Evolutionary conservation across 2,888 invertebrate species (phyloP), one percentile per base, ranked within the genome.

Genomic region (Rhimphoctona megacephalus): DNA sequence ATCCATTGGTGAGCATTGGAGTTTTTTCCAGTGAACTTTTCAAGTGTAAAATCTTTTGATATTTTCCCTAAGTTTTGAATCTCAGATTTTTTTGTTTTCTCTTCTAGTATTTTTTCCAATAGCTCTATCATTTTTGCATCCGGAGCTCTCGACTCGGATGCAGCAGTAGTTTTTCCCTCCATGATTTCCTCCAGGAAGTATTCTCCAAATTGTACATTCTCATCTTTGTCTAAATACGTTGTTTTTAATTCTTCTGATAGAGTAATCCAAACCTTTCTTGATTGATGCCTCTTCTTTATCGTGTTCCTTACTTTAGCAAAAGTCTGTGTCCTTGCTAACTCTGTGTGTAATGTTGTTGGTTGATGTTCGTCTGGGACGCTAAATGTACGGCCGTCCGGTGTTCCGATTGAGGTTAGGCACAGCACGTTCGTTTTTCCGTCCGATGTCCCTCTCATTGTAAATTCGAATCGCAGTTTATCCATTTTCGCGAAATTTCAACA

Each of bases 1-100:
- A 90, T 88, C 89, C 89, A 90, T 80, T 89, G 89, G 49, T 17
- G 49, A 1, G 49, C 49, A 5, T 49, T 49, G 49, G 49, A 49
- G 67, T 80, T 90, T 87, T 85, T 89, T 46, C 85, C 83, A 30
- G 66, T 74, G 83, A 90, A 90, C 83, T 90, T 90, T 70, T 88
- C 88, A 74, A 90, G 88, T 67, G 84, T 83, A 85, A 90, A 89
- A 67, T 87, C 80, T 43, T 88, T 84, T 11, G 88, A 81, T 73
- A 88, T 77, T n/a, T 87, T 87, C 70, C 85, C 83, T 11, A 76
- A 57, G 64, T 36, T 64, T 66, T 72, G 76, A 73, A 49, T 17
- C 19, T 49, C 49, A 19, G 49, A 49, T 49, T 49, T 49, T 49
- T 5, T 3, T 19, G 49, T 64, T 61, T 61, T 83, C 14, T 86